Base-by-base conservation (phyloP, 1,140 invertebrate species). In the Lepidotrigona ventralis region DNA sequence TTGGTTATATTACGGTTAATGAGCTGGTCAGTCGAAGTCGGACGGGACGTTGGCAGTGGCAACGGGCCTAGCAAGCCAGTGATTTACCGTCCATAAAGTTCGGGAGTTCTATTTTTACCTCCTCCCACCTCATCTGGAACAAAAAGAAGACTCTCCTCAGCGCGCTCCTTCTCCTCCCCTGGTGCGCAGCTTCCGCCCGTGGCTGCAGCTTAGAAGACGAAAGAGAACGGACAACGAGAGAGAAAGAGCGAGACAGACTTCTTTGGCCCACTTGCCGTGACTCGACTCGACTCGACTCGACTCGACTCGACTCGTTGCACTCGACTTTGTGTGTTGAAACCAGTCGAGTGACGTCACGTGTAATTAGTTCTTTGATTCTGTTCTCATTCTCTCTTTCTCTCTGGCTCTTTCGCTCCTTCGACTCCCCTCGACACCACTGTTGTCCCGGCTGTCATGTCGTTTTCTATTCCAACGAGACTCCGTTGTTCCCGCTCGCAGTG, bases 351-450 rank as follows among this genome's bases (percentile, higher is more conserved):
- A 94, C 92, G 93, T 93, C 93, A 93, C 90, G 88, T 91, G 92
- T 93, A 93, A 94, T 94, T 93, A 92, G 89, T 91, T 91, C 89
- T 93, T 91, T 91, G 83, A 92, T 93, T 92, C 90, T 86, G 83
- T 84, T n/a, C 72, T 69, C 23, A 60, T 70, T 75, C 74, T 58
- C 53, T 68, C 66, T 33, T 12, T 39, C 11, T 66, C 77, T 71
- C 51, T 74, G 53, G 46, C 26, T 81, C 74, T 76, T 23, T 33
- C 60, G 54, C 69, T 70, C 46, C 66, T 39, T 58, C 66, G 29
- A n/a, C 75, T n/a, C 73, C 46, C 69, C 54, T 4, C 53, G 26
- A 15, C 19, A 11, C 17, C 71, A 0, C 33, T 39, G 2, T n/a
- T 33, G 33, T 15, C 6, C 23, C 15, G 3, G 1, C 29, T 75